A percentile compares a stretch with the other conserved stretches of the same genome.
Conservation (phyloP, 2,888 invertebrate species). For the Ophioninae sp. region DNA sequence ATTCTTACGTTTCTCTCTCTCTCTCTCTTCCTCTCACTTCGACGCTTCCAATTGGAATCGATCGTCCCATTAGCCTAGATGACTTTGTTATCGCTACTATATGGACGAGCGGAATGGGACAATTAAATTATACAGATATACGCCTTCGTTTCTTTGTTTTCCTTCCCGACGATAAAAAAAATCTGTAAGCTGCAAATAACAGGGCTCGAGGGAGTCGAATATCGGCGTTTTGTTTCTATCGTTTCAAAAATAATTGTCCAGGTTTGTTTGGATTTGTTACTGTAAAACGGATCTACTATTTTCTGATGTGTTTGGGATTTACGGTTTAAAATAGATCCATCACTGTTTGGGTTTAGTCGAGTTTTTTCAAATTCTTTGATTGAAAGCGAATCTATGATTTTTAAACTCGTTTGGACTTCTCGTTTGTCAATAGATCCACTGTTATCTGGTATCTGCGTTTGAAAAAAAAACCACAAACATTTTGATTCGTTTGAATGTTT, state of each 20-base stretch:
- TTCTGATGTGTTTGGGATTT: not conserved
- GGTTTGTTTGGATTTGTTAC: not conserved
- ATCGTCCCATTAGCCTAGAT: slow-evolving; percentile 47
- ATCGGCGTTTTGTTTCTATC: not conserved
- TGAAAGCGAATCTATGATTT: too few species aligned
- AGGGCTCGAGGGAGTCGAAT: not conserved
- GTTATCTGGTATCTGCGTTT: too few species aligned
- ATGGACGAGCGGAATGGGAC: slow-evolving; percentile 10
- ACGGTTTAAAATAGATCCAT: not conserved
- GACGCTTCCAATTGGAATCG: slow-evolving; percentile 30
- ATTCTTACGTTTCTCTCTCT: not conserved
- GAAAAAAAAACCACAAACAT: too few species aligned
- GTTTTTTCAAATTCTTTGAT: not conserved
- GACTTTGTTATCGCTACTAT: slow-evolving; percentile 25
- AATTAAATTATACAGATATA: slow-evolving; percentile 30
- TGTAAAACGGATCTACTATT: not conserved
- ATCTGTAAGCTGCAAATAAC: not conserved
- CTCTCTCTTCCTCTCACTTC: not conserved
- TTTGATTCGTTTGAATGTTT: too few species aligned
- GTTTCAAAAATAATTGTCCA: not conserved
- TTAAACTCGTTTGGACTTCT: too few species aligned
- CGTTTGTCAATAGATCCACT: too few species aligned
- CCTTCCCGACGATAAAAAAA: slow-evolving; percentile 1
- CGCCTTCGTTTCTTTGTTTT: not conserved
- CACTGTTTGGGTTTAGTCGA: not conserved